Conservation (phyloP, 2,888 invertebrate genomes). For the Rambutsinella grinnellia region DNA sequence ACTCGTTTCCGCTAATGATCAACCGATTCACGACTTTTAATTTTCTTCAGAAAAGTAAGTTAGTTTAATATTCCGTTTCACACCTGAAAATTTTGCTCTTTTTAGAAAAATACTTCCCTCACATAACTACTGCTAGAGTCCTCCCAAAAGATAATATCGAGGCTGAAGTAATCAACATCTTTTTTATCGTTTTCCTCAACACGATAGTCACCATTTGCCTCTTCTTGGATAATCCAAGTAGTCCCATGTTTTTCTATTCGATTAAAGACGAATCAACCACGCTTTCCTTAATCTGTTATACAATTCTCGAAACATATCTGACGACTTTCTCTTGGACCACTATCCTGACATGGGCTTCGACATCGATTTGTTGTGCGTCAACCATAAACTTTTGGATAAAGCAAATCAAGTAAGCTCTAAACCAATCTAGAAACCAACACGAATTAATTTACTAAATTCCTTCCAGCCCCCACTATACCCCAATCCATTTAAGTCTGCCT, state of each 20-base stretch:
- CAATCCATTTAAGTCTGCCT: slow-evolving; percentile 9
- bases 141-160: slow-evolving; percentile 20
- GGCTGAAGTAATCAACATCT: slow-evolving; percentile 20
- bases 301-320: slow-evolving; percentile 31
- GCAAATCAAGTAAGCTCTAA: slow-evolving; percentile 36
- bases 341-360: slow-evolving; percentile 31
- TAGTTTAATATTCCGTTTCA: too few species aligned
- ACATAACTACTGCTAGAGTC: slow-evolving; percentile 3
- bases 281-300: neutral
- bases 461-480: neutral
- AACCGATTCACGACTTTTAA: slow-evolving; percentile 46
- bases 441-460: neutral
- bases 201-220: slow-evolving; percentile 26
- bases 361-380: slow-evolving; percentile 28
- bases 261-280: neutral
- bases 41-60: slow-evolving; percentile 22
- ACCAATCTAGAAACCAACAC: neutral
- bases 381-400: slow-evolving; percentile 39
- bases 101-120: slow-evolving; percentile 43
- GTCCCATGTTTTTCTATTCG: slow-evolving; percentile 45
- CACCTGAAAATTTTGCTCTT: too few species aligned
- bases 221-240: slow-evolving; percentile 35
- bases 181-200: slow-evolving; percentile 29
- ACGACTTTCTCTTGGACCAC: slow-evolving; percentile 38
- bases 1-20: slow-evolving; percentile 30